Evolutionary conservation across 2,888 invertebrate genomes (phyloP), one percentile per base, ranked within the genome.

Genomic region (Lycophotia porphyrea): DNA sequence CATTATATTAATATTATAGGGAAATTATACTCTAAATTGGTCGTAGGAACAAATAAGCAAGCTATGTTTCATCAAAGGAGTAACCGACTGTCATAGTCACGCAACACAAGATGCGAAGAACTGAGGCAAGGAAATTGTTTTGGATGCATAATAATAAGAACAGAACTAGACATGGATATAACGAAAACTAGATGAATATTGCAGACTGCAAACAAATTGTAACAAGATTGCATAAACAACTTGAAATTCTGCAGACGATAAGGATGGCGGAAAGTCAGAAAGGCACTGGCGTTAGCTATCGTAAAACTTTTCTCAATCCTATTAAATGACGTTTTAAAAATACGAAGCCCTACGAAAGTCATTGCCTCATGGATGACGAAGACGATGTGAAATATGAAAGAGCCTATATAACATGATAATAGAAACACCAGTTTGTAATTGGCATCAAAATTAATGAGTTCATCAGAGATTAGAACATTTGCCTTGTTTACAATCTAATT

Each of bases 371-470:
- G 15, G 55, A 58, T n/a, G 4, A n/a, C 18, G 34, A 18, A 34
- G 31, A 71, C 64, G 5, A 42, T 42, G 7, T 67, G 42, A 42
- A 42, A 21, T 11, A 42, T 15, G 9, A 47, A 34, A 36, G 7
- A 18, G 58, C 18, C 8, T 58, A 8, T 31, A 7, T 15, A 7
- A 55, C 15, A 27, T 15, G 7, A n/a, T n/a, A n/a, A 52, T n/a
- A 27, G 24, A 27, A n/a, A 27, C 27, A 58, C 31, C 9, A 31
- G 31, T 60, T 60, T 60, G 58, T n/a, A 31, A 71, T 34, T 36
- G 15, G 44, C 44, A 60, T 47, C 15, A 65, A 71, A 42, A 58
- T 49, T 9, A 64, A 80, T 74, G 34, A 84, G 15, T n/a, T 55
- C 49, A 61, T 58, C 7, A 24, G 34, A 58, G 74, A 68, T 61